Evolutionary conservation across 2,113 vertebrate species (phyloP).

Genomic region (Dasyprocta punctata): DNA sequence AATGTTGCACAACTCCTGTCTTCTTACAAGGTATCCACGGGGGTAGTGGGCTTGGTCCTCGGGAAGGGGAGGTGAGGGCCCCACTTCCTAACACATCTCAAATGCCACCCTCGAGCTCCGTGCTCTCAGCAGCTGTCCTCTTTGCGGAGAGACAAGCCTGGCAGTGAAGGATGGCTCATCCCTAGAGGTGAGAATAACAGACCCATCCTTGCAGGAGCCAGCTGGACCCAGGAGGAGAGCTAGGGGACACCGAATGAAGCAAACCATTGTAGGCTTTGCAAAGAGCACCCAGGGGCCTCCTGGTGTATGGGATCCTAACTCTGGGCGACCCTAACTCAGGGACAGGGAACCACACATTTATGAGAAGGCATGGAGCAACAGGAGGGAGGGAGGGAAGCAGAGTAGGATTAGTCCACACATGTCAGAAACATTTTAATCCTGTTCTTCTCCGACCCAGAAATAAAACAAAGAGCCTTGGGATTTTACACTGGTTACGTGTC

Average conservation of each 20-base stretch:
- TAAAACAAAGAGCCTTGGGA: too few relatives aligned
- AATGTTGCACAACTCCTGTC: accelerated
- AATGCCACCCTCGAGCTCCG: accelerated
- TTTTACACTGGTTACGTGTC: background rate
- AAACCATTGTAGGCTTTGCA: too few relatives aligned
- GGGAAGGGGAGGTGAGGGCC: background rate
- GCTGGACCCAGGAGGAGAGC: background rate
- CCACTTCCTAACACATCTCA: too few relatives aligned
- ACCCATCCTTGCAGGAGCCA: background rate
- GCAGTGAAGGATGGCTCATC: accelerated
- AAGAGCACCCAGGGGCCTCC: accelerated
- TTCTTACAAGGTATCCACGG: accelerated
- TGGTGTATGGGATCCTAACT: accelerated
- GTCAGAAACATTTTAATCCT: background rate
- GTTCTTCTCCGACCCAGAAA: accelerated
- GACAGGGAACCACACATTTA: too few relatives aligned
- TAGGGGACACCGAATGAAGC: background rate
- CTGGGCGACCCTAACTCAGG: accelerated
- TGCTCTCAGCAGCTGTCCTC: accelerated
- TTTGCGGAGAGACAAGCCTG: too few relatives aligned
- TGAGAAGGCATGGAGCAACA: accelerated
- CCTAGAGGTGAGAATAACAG: too few relatives aligned
- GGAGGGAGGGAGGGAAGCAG: background rate
- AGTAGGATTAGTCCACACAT: background rate
- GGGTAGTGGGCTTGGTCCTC: accelerated